Evolutionary conservation across 2,113 vertebrate genomes (phyloP).

Genomic region (Gymnorhina tibicen): DNA sequence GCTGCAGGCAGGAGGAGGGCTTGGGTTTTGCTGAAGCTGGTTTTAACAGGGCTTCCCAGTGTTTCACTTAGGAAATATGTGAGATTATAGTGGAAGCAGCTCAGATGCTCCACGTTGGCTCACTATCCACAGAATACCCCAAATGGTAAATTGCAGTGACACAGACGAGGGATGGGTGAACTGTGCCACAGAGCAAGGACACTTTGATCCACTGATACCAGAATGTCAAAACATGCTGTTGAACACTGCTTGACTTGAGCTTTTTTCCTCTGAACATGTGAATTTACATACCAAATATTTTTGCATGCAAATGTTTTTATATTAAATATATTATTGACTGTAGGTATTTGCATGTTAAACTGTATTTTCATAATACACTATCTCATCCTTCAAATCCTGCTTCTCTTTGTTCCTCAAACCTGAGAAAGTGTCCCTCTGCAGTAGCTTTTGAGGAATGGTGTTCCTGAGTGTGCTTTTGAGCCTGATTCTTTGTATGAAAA

Average conservation of each 20-base stretch:
- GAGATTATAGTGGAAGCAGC: background rate
- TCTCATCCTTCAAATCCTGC: background rate
- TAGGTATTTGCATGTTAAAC: slow-evolving; percentile 16
- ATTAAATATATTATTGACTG: background rate
- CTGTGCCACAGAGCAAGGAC: background rate
- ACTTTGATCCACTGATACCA: background rate
- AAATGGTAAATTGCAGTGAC: background rate
- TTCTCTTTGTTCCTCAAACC: slow-evolving; percentile 12
- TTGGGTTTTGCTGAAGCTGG: background rate
- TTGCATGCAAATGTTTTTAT: slow-evolving; percentile 18
- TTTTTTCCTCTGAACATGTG: background rate
- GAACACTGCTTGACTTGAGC: background rate
- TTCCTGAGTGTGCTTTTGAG: background rate
- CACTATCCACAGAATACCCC: background rate
- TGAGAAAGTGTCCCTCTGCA: background rate
- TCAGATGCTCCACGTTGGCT: rapidly evolving
- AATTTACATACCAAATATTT: background rate
- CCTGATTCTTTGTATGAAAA: background rate
- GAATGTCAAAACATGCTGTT: rapidly evolving
- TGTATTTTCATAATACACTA: background rate
- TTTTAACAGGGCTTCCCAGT: background rate
- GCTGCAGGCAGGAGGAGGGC: background rate
- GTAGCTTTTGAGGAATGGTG: background rate
- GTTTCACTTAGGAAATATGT: background rate
- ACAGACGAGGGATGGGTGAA: background rate